Percentiles rank a stretch among this genome's conserved stretches.
Evolutionary conservation across 2,797 vertebrate species (phyloP).

Genomic region (Synaphobranchus kaupii): DNA sequence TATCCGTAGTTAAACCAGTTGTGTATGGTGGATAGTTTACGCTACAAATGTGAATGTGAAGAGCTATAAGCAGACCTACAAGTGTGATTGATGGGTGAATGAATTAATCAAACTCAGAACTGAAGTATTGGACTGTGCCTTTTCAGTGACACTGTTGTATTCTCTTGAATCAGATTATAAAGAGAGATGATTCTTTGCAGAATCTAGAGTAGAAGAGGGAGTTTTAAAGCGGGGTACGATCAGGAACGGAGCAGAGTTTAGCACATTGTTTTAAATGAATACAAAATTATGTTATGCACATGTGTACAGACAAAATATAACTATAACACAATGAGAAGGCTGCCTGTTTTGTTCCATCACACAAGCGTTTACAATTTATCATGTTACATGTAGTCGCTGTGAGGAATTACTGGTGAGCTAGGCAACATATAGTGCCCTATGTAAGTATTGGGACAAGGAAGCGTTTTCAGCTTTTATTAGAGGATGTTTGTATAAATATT

Average conservation of each 20-base stretch:
- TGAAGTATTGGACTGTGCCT: slow-evolving; percentile 16
- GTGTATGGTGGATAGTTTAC: not conserved
- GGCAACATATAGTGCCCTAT: too few relatives aligned
- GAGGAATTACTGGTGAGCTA: not conserved
- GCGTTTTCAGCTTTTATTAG: too few relatives aligned
- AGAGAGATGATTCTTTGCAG: not conserved
- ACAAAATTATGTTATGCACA: slow-evolving; percentile 6
- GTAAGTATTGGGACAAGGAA: too few relatives aligned
- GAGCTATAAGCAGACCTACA: not conserved
- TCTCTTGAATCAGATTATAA: not conserved
- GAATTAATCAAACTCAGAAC: not conserved
- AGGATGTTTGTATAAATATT: too few relatives aligned
- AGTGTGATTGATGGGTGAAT: not conserved
- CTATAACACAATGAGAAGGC: slow-evolving; percentile 8
- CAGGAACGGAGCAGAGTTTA: not conserved
- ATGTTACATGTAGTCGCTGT: not conserved
- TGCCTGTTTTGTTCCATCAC: not conserved
- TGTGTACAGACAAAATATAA: slow-evolving; percentile 37
- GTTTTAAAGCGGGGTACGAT: not conserved
- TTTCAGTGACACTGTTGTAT: slow-evolving; percentile 3
- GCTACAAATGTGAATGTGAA: not conserved
- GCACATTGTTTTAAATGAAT: slow-evolving; percentile 42
- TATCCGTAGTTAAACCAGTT: not conserved
- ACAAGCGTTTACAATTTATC: not conserved
- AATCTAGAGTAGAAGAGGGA: too few relatives aligned